Evolutionary conservation across 2,797 vertebrate species (phyloP).

Genomic region (Cyclopterus lumpus): DNA sequence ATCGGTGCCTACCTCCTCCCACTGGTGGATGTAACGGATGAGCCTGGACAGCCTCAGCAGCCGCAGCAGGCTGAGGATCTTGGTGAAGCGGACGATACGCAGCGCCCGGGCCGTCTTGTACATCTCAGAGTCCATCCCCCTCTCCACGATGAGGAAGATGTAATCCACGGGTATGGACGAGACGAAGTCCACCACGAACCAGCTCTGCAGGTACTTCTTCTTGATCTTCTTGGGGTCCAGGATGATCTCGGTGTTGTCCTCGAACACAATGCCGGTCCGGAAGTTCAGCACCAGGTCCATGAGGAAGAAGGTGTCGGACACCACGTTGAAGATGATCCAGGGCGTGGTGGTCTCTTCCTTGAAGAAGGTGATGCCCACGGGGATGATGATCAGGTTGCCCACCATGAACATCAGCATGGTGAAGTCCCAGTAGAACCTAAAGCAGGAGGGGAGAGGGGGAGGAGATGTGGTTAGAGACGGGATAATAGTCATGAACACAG

Average conservation of each 20-base stretch:
- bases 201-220: conserved; percentile 95
- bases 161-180: conserved; percentile 99
- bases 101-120: conserved; percentile 97
- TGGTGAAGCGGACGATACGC: conserved; percentile 96
- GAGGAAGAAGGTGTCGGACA: conserved; percentile 99
- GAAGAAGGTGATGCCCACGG: conserved; percentile 99
- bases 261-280: conserved; percentile 95
- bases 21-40: conserved; percentile 97
- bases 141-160: conserved; percentile 98
- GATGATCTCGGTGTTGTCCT: conserved; percentile 99
- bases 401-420: conserved; percentile 99
- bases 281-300: conserved; percentile 98
- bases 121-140: conserved; percentile 96
- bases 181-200: conserved; percentile 98
- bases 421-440: conserved; percentile 99
- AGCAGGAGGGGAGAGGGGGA: neutral
- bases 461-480: conserved; percentile 1
- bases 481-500: neutral
- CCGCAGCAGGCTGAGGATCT: conserved; percentile 94
- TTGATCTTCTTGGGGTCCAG: conserved; percentile 96
- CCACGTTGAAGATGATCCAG: conserved; percentile 98
- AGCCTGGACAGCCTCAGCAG: conserved; percentile 94
- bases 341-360: conserved; percentile 97
- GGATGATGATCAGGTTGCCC: conserved; percentile 98
- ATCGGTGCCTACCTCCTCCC: conserved; percentile 90